Conservation (phyloP, 2,113 vertebrate species). For the Tauraco erythrolophus region DNA sequence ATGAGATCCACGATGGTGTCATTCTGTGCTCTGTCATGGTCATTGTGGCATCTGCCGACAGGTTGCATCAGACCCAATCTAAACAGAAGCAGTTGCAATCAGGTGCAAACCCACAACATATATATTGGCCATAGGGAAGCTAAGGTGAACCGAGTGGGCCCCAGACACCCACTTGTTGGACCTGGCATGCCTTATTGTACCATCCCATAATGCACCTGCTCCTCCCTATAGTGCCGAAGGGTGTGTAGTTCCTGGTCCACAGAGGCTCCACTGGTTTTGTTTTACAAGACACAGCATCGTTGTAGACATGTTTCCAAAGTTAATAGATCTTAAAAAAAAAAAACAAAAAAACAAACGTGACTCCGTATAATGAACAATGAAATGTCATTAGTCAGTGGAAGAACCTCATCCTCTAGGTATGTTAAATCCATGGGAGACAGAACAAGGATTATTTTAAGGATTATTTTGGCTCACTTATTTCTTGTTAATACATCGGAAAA, state of each 20-base stretch:
- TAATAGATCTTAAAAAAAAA: neutral
- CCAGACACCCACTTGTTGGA: neutral
- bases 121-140: neutral
- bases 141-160: neutral
- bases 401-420: neutral
- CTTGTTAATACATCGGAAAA: neutral
- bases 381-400: neutral
- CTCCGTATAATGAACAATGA: neutral
- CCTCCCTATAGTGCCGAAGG: neutral
- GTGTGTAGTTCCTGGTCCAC: rapidly evolving
- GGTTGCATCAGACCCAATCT: neutral
- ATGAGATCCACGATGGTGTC: rapidly evolving
- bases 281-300: neutral
- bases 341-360: neutral
- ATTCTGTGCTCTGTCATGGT: neutral
- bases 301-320: neutral
- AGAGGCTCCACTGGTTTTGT: neutral
- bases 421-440: neutral
- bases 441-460: neutral
- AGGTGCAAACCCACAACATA: neutral
- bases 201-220: neutral
- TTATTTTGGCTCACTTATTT: neutral
- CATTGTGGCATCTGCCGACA: neutral
- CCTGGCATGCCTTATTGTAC: neutral
- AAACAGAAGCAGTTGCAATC: neutral